Evolutionary conservation across 2,888 invertebrate species (phyloP).

Genomic region (Prosopocoilus inquinatus): DNA sequence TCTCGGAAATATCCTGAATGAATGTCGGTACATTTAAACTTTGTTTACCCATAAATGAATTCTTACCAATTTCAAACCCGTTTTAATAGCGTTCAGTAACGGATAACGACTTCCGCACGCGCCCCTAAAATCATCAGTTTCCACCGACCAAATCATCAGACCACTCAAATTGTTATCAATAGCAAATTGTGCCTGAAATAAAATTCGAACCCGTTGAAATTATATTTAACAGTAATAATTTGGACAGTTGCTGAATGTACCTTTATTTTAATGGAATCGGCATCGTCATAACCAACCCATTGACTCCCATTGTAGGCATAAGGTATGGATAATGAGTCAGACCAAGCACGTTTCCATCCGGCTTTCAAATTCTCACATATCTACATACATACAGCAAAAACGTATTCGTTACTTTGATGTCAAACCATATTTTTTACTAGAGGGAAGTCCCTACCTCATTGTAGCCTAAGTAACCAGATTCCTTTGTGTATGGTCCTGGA

Average conservation of each 20-base stretch:
- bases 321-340: not conserved
- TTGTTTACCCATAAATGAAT: too few relatives aligned
- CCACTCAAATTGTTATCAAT: slow-evolving; percentile 56
- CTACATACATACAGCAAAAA: too few relatives aligned
- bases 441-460: slow-evolving; percentile 58
- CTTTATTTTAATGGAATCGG: too few relatives aligned
- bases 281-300: too few relatives aligned
- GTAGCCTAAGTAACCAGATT: slow-evolving; percentile 65
- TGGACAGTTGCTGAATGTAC: too few relatives aligned
- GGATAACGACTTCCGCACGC: slow-evolving; percentile 60
- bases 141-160: slow-evolving; percentile 77
- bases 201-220: too few relatives aligned
- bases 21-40: too few relatives aligned
- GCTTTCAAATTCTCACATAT: not conserved
- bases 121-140: slow-evolving; percentile 73
- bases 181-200: slow-evolving; percentile 50
- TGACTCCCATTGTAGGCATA: too few relatives aligned
- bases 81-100: slow-evolving; percentile 60
- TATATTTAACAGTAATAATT: too few relatives aligned
- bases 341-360: not conserved
- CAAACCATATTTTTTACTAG: too few relatives aligned
- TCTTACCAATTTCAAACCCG: slow-evolving; percentile 3
- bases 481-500: slow-evolving; percentile 62
- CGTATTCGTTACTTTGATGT: too few relatives aligned
- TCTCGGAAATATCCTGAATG: too few relatives aligned